These are phyloP conservation scores for Mastomys natalensis DNA, from an alignment of 2,113 vertebrate genomes.

Conservation along the genomic window DNA sequence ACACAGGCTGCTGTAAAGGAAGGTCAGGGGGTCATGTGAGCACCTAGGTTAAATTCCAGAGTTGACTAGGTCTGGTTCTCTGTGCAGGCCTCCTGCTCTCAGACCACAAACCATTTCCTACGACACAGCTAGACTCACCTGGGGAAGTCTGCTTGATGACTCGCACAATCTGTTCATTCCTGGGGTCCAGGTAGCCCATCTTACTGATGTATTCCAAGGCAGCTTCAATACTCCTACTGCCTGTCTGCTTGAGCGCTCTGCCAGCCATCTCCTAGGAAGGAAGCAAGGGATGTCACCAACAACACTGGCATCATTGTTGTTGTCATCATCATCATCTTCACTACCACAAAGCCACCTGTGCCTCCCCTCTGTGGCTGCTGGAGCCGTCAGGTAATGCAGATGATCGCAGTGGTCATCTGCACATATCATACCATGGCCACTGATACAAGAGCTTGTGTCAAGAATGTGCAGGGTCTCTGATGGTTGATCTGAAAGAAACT, in stretches of 20 bases:
- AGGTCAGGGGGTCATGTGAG: not conserved
- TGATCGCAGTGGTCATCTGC: not conserved
- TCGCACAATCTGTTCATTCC: constrained; percentile 97
- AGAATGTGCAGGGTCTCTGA: not conserved
- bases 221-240: constrained; percentile 97
- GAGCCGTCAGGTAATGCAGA: not conserved
- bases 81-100: not conserved
- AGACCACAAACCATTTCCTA: no score
- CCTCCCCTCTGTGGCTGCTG: not conserved
- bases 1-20: not conserved
- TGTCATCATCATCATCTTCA: no score
- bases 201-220: constrained; percentile 99
- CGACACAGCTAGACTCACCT: constrained; percentile 85
- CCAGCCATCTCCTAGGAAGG: constrained; percentile 95
- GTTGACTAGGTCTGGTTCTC: not conserved
- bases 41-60: no score
- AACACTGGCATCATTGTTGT: rapidly evolving
- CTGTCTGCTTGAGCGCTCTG: constrained; percentile 97
- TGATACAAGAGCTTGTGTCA: not conserved
- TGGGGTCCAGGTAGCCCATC: constrained; percentile 98
- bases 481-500: not conserved
- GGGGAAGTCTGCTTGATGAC: constrained; percentile 99
- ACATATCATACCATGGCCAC: not conserved
- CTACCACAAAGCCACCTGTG: not conserved
- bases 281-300: not conserved